These are phyloP conservation scores for Stylophora pistillata DNA, from an alignment of 64 coral and sea anemone species.

Conservation along the genomic window DNA sequence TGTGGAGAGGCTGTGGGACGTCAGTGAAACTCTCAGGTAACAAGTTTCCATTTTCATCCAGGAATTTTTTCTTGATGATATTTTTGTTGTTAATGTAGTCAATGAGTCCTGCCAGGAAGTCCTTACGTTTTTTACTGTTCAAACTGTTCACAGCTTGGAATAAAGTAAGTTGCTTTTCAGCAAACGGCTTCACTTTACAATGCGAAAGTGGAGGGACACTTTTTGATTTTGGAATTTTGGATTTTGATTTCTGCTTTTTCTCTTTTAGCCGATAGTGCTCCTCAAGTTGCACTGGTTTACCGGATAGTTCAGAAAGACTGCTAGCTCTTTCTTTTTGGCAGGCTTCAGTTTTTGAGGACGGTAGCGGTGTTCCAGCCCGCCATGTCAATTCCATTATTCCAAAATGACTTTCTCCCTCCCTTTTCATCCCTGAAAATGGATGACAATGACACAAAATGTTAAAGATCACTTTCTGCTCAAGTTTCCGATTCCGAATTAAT, in stretches of 20 bases:
- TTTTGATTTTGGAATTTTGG: constrained; percentile 3
- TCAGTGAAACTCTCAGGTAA: background rate
- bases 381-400: constrained; percentile 48
- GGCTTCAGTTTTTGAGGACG: background rate
- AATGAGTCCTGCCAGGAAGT: background rate
- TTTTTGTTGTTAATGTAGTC: constrained; percentile 7
- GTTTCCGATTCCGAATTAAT: background rate
- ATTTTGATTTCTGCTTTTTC: background rate
- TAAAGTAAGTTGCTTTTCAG: constrained; percentile 1
- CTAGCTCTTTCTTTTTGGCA: background rate
- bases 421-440: constrained; percentile 10
- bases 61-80: background rate
- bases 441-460: background rate
- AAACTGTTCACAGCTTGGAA: constrained; percentile 20
- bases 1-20: background rate
- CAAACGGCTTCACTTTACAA: constrained; percentile 1
- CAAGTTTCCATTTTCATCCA: background rate
- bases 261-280: background rate
- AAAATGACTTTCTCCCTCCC: constrained; percentile 9
- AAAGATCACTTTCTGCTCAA: background rate
- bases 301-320: background rate
- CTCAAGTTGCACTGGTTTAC: constrained; percentile 3
- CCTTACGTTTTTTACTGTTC: background rate
- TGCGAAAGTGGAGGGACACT: constrained; percentile 6
- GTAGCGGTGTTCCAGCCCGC: constrained; percentile 34